Base-by-base conservation (phyloP, 2,797 vertebrate genomes). In the Knipowitschia caucasica region DNA sequence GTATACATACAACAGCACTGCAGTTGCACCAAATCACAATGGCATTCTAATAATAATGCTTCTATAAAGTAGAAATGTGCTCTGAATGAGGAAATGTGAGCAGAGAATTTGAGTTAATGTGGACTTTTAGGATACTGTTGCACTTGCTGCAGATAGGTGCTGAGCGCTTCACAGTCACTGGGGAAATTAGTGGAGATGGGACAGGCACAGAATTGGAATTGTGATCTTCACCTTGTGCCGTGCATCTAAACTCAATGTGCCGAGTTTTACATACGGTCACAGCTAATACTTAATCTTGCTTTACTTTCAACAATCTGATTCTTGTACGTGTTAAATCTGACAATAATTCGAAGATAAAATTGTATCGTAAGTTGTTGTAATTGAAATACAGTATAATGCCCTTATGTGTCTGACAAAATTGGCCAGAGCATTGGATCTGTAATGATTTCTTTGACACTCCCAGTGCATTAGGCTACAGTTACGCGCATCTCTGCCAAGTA, bases 401-500 rank as follows among this genome's bases (percentile, higher is more conserved):
- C n/a, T n/a, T n/a, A n/a, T n/a, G n/a, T n/a, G n/a, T n/a, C n/a
- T n/a, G n/a, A n/a, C n/a, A n/a, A n/a, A n/a, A n/a, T n/a, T n/a
- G n/a, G n/a, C n/a, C n/a, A n/a, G n/a, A n/a, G n/a, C n/a, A n/a
- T n/a, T n/a, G n/a, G n/a, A n/a, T n/a, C n/a, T n/a, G n/a, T n/a
- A n/a, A n/a, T n/a, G n/a, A n/a, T n/a, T n/a, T n/a, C n/a, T n/a
- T n/a, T n/a, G n/a, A n/a, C n/a, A n/a, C n/a, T n/a, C n/a, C n/a
- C n/a, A n/a, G n/a, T 84, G 82, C 82, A 75, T 82, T 71, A 74
- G 77, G 74, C 23, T 71, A 49, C 70, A 65, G 66, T 84, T 79
- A n/a, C n/a, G n/a, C n/a, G n/a, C 69, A 81, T 77, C 74, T 71
- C 69, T 23, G 4, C 40, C 69, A 81, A 76, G 80, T 78, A 77